Evolutionary conservation across 2,113 vertebrate genomes (phyloP).

Genomic region (Cottus gobio): DNA sequence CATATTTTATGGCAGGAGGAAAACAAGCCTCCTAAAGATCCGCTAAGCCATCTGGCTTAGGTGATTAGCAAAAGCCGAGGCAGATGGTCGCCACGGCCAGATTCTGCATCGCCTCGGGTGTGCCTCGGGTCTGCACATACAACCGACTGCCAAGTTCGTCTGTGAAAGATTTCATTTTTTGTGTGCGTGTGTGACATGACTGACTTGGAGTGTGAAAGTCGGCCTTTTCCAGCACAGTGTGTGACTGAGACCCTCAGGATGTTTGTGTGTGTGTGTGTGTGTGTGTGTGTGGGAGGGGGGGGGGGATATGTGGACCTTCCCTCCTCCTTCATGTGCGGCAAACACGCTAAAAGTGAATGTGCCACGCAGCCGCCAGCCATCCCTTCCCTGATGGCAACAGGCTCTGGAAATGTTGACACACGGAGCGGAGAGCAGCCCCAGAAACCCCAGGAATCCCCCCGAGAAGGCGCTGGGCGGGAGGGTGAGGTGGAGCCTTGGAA

Average conservation of each 20-base stretch:
- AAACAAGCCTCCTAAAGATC: slow-evolving; percentile 69
- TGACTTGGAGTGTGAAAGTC: slow-evolving; percentile 28
- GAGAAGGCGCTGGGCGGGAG: slow-evolving; percentile 73
- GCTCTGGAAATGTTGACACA: slow-evolving; percentile 79
- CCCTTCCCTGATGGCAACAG: slow-evolving; percentile 42
- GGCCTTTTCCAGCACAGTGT: slow-evolving; percentile 44
- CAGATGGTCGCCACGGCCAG: slow-evolving; percentile 72
- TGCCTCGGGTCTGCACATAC: slow-evolving; percentile 70
- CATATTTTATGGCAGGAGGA: slow-evolving; percentile 51
- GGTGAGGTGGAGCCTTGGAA: slow-evolving; percentile 84
- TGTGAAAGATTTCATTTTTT: slow-evolving; percentile 3
- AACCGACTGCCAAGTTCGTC: slow-evolving; percentile 45
- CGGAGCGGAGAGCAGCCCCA: slow-evolving; percentile 69
- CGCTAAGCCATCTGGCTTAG: slow-evolving; percentile 76
- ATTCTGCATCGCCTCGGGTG: slow-evolving; percentile 63
- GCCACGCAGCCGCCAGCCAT: slow-evolving; percentile 24
- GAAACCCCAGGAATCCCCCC: slow-evolving; percentile 80
- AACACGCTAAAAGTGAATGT: slow-evolving; percentile 60
- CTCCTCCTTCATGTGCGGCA: slow-evolving; percentile 43
- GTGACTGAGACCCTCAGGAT: slow-evolving; percentile 68
- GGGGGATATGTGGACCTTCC: slow-evolving; percentile 10
- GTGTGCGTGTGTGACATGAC: slow-evolving; percentile 10
- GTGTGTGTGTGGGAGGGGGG: background rate
- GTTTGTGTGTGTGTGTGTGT: slow-evolving; percentile 79
- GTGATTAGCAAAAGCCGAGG: slow-evolving; percentile 77